These are phyloP conservation scores for Camponotus fellah DNA, from an alignment of 2,888 invertebrate species.

Conservation along the genomic window DNA sequence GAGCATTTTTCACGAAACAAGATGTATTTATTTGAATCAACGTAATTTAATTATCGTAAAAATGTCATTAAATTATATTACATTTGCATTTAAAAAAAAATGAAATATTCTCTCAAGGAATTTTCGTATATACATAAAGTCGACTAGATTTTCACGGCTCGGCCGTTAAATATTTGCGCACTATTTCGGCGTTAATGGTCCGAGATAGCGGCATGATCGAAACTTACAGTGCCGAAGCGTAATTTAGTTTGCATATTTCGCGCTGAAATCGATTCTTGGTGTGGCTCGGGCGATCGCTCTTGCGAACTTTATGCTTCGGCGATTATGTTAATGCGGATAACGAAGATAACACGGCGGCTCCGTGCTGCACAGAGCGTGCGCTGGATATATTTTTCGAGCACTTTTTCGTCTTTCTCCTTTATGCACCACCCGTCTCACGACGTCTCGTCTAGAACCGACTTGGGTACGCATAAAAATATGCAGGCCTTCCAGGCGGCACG, in stretches of 20 bases:
- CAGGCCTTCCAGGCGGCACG: slow-evolving; percentile 72
- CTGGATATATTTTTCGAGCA: slow-evolving; percentile 69
- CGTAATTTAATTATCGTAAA: slow-evolving; percentile 19
- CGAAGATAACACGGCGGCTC: slow-evolving; percentile 69
- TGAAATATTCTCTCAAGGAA: neutral
- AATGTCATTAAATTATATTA: neutral
- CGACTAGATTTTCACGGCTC: slow-evolving; percentile 7
- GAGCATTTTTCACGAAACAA: neutral
- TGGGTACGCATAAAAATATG: slow-evolving; percentile 76
- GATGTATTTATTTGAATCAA: neutral
- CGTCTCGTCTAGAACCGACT: slow-evolving; percentile 62
- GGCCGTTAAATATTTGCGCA: slow-evolving; percentile 50
- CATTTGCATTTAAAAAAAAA: no score
- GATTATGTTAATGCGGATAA: slow-evolving; percentile 76
- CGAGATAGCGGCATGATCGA: slow-evolving; percentile 74
- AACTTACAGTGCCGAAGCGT: slow-evolving; percentile 74
- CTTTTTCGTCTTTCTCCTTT: slow-evolving; percentile 62
- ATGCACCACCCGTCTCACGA: slow-evolving; percentile 55
- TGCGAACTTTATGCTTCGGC: slow-evolving; percentile 70
- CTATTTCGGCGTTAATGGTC: slow-evolving; percentile 69
- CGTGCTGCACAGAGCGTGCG: slow-evolving; percentile 62
- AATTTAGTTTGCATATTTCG: slow-evolving; percentile 83
- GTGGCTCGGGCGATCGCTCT: slow-evolving; percentile 63
- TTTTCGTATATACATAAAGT: neutral
- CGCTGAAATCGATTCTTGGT: slow-evolving; percentile 77